Conservation (phyloP, 2,797 vertebrate species). For the Pseudotriccus pelzelni region DNA sequence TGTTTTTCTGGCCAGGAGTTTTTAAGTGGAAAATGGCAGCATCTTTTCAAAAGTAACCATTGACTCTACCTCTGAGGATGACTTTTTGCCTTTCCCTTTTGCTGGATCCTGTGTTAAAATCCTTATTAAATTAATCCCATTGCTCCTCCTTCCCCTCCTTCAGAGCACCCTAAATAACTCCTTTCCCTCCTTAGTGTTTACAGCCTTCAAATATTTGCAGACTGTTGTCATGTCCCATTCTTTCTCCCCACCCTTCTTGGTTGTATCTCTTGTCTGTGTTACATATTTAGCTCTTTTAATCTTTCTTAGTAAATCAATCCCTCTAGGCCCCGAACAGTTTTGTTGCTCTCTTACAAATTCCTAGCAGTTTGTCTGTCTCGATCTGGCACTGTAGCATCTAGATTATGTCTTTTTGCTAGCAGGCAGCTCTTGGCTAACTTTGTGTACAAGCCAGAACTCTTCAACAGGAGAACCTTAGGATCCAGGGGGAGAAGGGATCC, state of each 20-base stretch:
- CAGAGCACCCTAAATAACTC: slow-evolving; percentile 42
- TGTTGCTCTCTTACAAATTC: slow-evolving; percentile 42
- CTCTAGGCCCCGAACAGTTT: neutral
- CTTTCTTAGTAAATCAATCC: slow-evolving; percentile 57
- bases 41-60: neutral
- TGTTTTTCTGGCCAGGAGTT: neutral
- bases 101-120: neutral
- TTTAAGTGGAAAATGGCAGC: neutral
- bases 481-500: neutral
- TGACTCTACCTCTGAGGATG: neutral
- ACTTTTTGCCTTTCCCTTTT: neutral
- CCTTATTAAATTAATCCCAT: neutral
- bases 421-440: slow-evolving; percentile 17
- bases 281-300: slow-evolving; percentile 68
- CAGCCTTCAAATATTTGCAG: slow-evolving; percentile 57
- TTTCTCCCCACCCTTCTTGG: slow-evolving; percentile 51
- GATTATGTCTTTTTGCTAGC: slow-evolving; percentile 7
- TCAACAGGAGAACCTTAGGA: neutral
- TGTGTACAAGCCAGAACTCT: neutral
- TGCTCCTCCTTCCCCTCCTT: slow-evolving; percentile 9
- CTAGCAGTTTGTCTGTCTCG: slow-evolving; percentile 33
- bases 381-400: neutral
- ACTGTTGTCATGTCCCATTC: slow-evolving; percentile 59
- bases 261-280: slow-evolving; percentile 51
- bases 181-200: slow-evolving; percentile 44